Evolutionary conservation across 2,113 vertebrate genomes (phyloP).

Genomic region (Gymnobelideus leadbeateri): DNA sequence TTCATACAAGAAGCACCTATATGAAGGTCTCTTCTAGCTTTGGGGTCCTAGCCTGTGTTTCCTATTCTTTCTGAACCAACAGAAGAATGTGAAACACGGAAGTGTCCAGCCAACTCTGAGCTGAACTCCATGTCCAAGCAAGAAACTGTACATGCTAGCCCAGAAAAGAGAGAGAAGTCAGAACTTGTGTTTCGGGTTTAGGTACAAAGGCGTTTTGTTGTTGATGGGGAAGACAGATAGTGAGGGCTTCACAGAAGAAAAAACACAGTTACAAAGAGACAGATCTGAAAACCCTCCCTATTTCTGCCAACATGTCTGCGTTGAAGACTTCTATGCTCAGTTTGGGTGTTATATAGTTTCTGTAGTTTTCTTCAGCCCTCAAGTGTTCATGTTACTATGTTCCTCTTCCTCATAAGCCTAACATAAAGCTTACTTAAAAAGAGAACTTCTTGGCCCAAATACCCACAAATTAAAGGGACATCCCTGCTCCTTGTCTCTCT

Average conservation of each 20-base stretch:
- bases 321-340: background rate
- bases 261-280: background rate
- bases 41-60: background rate
- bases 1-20: background rate
- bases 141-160: background rate
- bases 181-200: background rate
- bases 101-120: background rate
- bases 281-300: slow-evolving; percentile 18
- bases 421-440: background rate
- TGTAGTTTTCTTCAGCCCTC: background rate
- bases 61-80: background rate
- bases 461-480: background rate
- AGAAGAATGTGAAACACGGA: background rate
- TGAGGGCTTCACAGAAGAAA: background rate
- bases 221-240: background rate
- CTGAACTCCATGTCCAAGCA: background rate
- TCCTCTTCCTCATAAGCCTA: background rate
- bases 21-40: background rate
- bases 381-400: background rate
- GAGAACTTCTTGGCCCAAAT: background rate
- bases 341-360: background rate
- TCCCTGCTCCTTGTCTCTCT: background rate
- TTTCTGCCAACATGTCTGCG: background rate
- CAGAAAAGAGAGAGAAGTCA: background rate
- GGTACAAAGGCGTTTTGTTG: background rate